Evolutionary conservation across 2,888 invertebrate genomes (phyloP), one percentile per base, ranked within the genome.

Genomic region (Pandemis corylana): DNA sequence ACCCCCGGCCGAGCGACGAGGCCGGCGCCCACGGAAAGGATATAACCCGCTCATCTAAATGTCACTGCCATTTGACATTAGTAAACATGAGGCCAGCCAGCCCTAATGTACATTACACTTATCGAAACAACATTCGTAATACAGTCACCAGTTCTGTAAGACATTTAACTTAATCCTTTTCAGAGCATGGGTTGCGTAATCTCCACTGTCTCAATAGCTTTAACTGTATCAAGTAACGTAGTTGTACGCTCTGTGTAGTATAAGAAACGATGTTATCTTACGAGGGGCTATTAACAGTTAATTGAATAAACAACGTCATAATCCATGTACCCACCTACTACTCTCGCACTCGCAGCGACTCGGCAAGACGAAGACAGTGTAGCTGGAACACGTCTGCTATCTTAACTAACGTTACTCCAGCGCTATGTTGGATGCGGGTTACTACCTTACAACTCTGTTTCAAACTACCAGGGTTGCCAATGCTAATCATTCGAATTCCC

Each of bases 1-100:
- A 82, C 82, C 82, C 83, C 78, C 79, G 78, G 76, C 77, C 74
- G 65, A 46, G 62, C 78, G 63, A 67, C 71, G 71, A 64, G 66
- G 73, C 76, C 75, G 80, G 78, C 77, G 79, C 76, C 79, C 77
- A 76, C 78, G 79, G 81, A 81, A 80, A 77, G 79, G 74, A 77
- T 78, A 76, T 76, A 65, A 79, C 81, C 82, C 77, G 76, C 78
- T 77, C 83, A 82, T 81, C 79, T 75, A 67, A 75, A 75, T 75
- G 75, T 67, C 71, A 70, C 75, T 71, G 75, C 71, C 75, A 75
- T 75, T 75, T 75, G 75, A 75, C 75, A 71, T 75, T 62, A 71
- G 62, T 70, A 75, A 75, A 71, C 63, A 75, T 75, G 66, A 75
- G 70, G 10, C 66, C 64, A 64, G 36, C 59, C 61, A 44, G 10